These are phyloP conservation scores for Meliscaeva auricollis DNA, from an alignment of 2,888 invertebrate species.

Conservation along the genomic window DNA sequence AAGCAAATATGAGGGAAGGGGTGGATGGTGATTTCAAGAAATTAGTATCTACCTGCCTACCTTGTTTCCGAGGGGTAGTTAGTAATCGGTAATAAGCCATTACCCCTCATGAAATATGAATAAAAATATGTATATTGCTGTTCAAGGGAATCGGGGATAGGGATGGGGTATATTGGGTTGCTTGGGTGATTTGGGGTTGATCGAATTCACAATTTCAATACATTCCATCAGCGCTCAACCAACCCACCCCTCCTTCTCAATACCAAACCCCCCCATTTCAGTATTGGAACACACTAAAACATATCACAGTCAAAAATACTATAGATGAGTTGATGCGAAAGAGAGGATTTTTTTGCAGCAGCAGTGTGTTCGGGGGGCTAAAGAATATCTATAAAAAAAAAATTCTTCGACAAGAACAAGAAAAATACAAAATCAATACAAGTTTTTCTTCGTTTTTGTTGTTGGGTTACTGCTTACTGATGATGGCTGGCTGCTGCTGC, in stretches of 20 bases:
- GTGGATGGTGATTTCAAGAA: conserved; percentile 71
- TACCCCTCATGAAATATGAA: conserved; percentile 76
- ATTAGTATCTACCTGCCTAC: conserved; percentile 76
- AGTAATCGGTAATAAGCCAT: conserved; percentile 76
- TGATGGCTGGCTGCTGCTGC: conserved; percentile 68
- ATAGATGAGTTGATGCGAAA: conserved; percentile 63
- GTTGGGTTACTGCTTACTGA: conserved; percentile 66
- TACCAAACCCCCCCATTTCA: background rate
- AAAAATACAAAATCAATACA: conserved; percentile 75
- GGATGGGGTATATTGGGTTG: background rate
- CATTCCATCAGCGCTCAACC: conserved; percentile 49
- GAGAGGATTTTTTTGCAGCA: conserved; percentile 36
- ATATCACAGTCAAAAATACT: conserved; percentile 63
- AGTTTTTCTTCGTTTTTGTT: conserved; percentile 49
- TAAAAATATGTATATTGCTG: conserved; percentile 74
- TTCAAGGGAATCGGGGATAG: conserved; percentile 27
- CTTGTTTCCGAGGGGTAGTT: conserved; percentile 75
- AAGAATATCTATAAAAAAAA: conserved; percentile 57
- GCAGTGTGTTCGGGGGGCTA: conserved; percentile 41
- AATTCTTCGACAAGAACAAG: conserved; percentile 66
- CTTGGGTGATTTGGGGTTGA: conserved; percentile 43
- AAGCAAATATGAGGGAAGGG: background rate
- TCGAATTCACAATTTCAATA: conserved; percentile 76
- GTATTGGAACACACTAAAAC: conserved; percentile 48
- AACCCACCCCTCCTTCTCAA: background rate